These are phyloP conservation scores for Pelecanoides urinatrix DNA, from an alignment of 2,113 vertebrate species.

Conservation along the genomic window DNA sequence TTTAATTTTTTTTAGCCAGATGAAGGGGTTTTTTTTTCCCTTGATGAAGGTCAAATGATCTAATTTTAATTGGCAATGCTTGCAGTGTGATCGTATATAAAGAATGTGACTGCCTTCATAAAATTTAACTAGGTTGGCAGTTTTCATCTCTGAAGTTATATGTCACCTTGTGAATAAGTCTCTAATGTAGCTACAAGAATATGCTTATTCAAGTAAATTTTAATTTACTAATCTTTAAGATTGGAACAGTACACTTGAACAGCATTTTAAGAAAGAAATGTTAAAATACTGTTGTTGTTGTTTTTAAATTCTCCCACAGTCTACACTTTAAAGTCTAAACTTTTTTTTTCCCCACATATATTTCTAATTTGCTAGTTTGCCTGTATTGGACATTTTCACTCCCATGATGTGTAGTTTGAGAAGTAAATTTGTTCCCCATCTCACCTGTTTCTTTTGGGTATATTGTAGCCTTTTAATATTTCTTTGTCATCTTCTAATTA, in stretches of 20 bases:
- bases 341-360: neutral
- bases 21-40: neutral
- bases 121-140: neutral
- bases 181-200: neutral
- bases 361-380: neutral
- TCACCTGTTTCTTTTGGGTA: neutral
- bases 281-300: neutral
- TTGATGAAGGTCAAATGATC: neutral
- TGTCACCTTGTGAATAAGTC: slow-evolving; percentile 4
- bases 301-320: neutral
- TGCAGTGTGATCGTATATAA: neutral
- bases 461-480: neutral
- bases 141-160: neutral
- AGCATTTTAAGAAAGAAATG: neutral
- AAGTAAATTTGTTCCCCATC: neutral
- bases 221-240: neutral
- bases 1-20: neutral
- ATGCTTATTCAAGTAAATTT: slow-evolving; percentile 2
- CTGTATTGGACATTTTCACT: neutral
- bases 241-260: neutral
- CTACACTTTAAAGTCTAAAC: neutral
- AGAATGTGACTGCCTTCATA: neutral
- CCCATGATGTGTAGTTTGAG: neutral
- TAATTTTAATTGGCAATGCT: slow-evolving; percentile 15
- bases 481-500: neutral